Evolutionary conservation across 1,140 invertebrate species (phyloP).

Genomic region (Aphelenchoides besseyi): DNA sequence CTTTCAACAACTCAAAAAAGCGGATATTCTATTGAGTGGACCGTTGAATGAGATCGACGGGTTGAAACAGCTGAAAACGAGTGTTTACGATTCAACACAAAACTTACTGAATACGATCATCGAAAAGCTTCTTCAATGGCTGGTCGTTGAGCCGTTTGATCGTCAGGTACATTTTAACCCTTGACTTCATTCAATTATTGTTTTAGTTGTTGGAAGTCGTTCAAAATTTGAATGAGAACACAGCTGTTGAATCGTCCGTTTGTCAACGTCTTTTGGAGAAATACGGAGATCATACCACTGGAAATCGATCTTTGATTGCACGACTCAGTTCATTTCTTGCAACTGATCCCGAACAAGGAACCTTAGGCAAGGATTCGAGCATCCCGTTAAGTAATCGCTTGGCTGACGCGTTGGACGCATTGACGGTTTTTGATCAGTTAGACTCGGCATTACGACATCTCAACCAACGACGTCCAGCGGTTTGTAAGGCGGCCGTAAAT

Average conservation of each 20-base stretch:
- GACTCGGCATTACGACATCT: constrained; percentile 44
- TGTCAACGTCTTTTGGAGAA: constrained; percentile 28
- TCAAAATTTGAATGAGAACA: constrained; percentile 29
- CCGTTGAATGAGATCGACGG: constrained; percentile 52
- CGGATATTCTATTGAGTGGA: constrained; percentile 52
- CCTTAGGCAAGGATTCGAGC: constrained; percentile 8
- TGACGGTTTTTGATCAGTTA: constrained; percentile 50
- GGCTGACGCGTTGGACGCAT: constrained; percentile 34
- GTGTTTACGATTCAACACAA: constrained; percentile 39
- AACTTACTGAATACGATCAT: constrained; percentile 50
- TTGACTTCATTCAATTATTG: constrained; percentile 24
- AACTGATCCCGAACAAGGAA: constrained; percentile 1
- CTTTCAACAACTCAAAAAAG: constrained; percentile 47
- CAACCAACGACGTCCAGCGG: constrained; percentile 13
- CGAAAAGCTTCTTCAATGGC: constrained; percentile 40
- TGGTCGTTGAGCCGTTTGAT: constrained; percentile 57
- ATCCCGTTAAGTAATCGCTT: constrained; percentile 19
- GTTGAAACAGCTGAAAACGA: constrained; percentile 42
- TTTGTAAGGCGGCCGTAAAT: constrained; percentile 34
- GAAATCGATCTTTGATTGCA: background rate
- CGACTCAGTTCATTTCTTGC: constrained; percentile 6
- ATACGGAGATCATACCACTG: constrained; percentile 13
- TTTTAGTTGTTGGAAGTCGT: constrained; percentile 46
- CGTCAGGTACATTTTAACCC: constrained; percentile 50
- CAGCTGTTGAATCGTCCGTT: constrained; percentile 30